phyloP scores from a whole-genome alignment of 1,140 invertebrate genomes.

The Cylas formicarius region DNA sequence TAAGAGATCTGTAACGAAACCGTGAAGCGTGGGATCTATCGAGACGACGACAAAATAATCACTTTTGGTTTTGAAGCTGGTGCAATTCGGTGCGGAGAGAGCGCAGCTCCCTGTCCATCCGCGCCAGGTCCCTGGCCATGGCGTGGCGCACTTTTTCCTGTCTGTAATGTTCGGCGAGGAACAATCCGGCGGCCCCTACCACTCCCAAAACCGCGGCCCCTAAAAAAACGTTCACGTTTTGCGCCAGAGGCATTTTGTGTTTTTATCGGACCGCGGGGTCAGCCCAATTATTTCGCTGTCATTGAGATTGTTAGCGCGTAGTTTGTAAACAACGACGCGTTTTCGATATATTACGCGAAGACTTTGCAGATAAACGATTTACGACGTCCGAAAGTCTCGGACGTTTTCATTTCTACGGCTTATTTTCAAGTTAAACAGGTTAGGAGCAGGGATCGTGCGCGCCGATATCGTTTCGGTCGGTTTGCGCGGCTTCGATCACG shows the following conservation, averaged over 20 bases:
- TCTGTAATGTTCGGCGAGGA: slow-evolving; percentile 55
- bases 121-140: slow-evolving; percentile 45
- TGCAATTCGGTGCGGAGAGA: slow-evolving; percentile 48
- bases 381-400: no score
- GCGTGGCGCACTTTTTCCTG: slow-evolving; percentile 49
- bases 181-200: slow-evolving; percentile 54
- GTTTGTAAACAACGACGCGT: no score
- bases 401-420: no score
- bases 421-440: no score
- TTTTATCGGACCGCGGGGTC: no score
- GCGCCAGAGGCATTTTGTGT: slow-evolving; percentile 22
- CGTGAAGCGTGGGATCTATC: not conserved
- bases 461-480: no score
- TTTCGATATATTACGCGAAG: no score
- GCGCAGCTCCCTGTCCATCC: slow-evolving; percentile 46
- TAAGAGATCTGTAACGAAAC: not conserved
- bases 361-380: no score
- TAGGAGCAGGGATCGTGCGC: no score
- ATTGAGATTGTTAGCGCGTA: no score
- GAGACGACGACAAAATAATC: not conserved
- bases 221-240: slow-evolving; percentile 30
- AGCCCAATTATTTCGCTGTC: no score
- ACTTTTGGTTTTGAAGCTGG: slow-evolving; percentile 36
- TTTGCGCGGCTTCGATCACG: no score
- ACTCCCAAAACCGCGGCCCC: slow-evolving; percentile 55